Evolutionary conservation across 1,140 invertebrate species (phyloP).

Genomic region (Cydia fagiglandana): DNA sequence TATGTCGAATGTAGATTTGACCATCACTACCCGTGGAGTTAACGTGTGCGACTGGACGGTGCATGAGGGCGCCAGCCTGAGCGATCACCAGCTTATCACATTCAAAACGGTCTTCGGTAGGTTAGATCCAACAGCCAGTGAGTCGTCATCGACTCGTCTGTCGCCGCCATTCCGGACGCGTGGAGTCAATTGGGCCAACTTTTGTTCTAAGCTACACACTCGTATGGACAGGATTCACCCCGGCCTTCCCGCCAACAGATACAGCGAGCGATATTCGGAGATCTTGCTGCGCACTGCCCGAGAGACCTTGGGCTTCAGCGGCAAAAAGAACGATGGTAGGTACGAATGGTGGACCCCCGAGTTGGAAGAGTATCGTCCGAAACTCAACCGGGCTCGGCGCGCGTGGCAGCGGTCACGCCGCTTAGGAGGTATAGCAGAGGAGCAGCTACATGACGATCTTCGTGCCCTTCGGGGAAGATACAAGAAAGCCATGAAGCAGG

Average conservation of each 20-base stretch:
- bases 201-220: background rate
- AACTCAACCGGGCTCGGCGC: constrained; percentile 32
- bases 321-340: no score
- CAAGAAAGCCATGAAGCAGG: constrained; percentile 21
- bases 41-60: constrained; percentile 37
- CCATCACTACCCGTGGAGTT: constrained; percentile 33
- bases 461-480: constrained; percentile 24
- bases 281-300: no score
- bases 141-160: no score
- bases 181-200: no score
- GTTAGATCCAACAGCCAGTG: no score
- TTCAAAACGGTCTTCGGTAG: constrained; percentile 6
- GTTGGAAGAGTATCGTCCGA: constrained; percentile 36
- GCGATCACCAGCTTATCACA: constrained; percentile 45
- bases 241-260: no score
- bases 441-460: background rate
- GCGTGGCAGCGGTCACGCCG: constrained; percentile 38
- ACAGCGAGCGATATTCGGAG: no score
- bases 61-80: constrained; percentile 33
- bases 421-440: background rate
- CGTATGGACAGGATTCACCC: background rate
- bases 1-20: constrained; percentile 43
- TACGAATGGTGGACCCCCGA: constrained; percentile 29
- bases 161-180: no score
- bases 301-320: no score